These are phyloP conservation scores for Gasterosteus aculeatus DNA, from an alignment of 2,113 vertebrate species.

Conservation along the genomic window DNA sequence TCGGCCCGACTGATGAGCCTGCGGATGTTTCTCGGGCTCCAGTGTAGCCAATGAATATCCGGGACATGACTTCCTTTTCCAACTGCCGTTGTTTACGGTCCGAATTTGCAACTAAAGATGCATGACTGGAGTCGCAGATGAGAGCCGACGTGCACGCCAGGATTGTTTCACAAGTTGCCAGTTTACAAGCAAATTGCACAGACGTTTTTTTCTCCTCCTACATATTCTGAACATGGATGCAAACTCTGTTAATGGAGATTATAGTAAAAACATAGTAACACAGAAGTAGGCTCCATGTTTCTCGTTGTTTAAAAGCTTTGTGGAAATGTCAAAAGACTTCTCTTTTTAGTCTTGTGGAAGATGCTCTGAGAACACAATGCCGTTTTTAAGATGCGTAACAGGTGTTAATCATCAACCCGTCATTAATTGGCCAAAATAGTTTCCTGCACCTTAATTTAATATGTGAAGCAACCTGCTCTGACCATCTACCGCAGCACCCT, in stretches of 20 bases:
- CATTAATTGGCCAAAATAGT: background rate
- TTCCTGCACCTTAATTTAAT: slow-evolving; percentile 11
- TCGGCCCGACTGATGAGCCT: background rate
- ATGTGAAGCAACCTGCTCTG: slow-evolving; percentile 17
- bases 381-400: background rate
- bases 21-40: background rate
- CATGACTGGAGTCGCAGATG: background rate
- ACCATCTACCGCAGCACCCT: slow-evolving; percentile 25
- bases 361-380: background rate
- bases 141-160: background rate
- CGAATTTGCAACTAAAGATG: background rate
- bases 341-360: background rate
- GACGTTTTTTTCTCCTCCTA: background rate
- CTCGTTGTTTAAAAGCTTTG: background rate
- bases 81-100: background rate
- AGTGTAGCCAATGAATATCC: background rate
- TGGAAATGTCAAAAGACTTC: background rate
- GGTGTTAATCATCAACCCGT: slow-evolving; percentile 27
- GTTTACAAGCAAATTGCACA: background rate
- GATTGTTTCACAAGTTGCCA: background rate
- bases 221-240: background rate
- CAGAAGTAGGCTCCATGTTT: slow-evolving; percentile 8
- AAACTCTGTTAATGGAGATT: background rate
- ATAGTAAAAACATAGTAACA: background rate
- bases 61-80: background rate